phyloP scores from a whole-genome alignment of 2,113 vertebrate genomes.

The Psilopsiagon aymara region DNA sequence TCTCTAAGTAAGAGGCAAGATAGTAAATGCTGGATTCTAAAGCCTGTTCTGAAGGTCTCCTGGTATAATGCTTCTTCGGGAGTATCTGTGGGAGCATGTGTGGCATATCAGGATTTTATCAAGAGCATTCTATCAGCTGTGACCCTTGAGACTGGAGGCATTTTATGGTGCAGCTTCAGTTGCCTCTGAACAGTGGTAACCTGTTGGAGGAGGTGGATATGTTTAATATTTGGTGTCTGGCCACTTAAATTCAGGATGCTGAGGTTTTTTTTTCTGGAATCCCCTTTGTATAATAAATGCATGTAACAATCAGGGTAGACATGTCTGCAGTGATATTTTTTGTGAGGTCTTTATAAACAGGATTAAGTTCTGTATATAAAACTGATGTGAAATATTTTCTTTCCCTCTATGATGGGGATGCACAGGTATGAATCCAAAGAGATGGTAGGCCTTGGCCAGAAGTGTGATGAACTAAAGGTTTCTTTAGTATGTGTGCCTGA shows the following conservation, averaged over 20 bases:
- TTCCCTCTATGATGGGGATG: accelerated
- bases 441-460: background rate
- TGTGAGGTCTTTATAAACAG: background rate
- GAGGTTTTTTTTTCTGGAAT: background rate
- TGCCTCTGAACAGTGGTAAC: background rate
- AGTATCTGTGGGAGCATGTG: background rate
- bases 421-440: background rate
- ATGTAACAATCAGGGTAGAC: background rate
- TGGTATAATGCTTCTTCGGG: background rate
- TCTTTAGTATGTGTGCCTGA: accelerated
- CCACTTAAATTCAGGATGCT: background rate
- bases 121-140: background rate
- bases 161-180: background rate
- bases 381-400: background rate
- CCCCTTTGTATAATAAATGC: background rate
- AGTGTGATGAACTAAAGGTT: background rate
- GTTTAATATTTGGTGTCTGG: background rate
- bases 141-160: background rate
- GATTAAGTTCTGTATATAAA: background rate
- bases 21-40: background rate
- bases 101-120: background rate
- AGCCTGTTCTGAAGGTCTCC: background rate
- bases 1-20: background rate
- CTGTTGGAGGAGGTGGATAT: background rate
- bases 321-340: background rate